Evolutionary conservation across 2,113 vertebrate genomes (phyloP), one percentile per base, ranked within the genome.

Genomic region (Rhinopomastus cyanomelas): DNA sequence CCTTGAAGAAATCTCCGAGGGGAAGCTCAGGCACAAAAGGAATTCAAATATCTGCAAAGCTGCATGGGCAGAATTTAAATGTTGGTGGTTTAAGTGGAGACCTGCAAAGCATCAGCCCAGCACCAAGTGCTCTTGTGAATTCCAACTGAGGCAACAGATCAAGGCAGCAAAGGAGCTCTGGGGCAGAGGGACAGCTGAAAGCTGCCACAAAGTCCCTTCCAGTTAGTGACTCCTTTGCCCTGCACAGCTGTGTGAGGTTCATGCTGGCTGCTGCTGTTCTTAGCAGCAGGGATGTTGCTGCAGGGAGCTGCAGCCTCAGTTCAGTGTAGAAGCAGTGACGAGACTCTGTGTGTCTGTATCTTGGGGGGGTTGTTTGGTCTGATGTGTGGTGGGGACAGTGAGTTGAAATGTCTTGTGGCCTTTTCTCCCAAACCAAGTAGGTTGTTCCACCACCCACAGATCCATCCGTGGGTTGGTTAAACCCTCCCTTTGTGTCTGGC

Each of bases 41-140:
- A 62, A 62, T 69, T 89, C 64, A 66, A 32, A 12, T 62, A 66
- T 62, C 85, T 81, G 85, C 80, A 94, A 74, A 91, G 52, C 68
- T 83, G 65, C 83, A 71, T 81, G 76, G 56, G 14, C 56, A 89
- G 92, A 95, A 95, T 95, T 89, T 85, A 69, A 89, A 89, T 89
- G 76, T 76, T 59, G 6, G 34, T 62, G 80, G 71, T 85, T 91
- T 91, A 88, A 91, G 59, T 74, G 68, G 59, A 55, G 60, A 69
- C 81, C 68, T 91, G 23, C 67, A 46, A 92, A 83, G 17, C 27
- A 62, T 34, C 42, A 42, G 42, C 32, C 61, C 72, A 73, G 36
- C 36, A 57, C 51, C 46, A 55, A 80, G 30, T 17, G 11, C 12
- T 82, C 6, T 55, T 55, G 59, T 42, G 87, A 76, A 62, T 69